These are phyloP conservation scores for Theocolax elegans DNA, from an alignment of 1,140 invertebrate species.

Conservation along the genomic window DNA sequence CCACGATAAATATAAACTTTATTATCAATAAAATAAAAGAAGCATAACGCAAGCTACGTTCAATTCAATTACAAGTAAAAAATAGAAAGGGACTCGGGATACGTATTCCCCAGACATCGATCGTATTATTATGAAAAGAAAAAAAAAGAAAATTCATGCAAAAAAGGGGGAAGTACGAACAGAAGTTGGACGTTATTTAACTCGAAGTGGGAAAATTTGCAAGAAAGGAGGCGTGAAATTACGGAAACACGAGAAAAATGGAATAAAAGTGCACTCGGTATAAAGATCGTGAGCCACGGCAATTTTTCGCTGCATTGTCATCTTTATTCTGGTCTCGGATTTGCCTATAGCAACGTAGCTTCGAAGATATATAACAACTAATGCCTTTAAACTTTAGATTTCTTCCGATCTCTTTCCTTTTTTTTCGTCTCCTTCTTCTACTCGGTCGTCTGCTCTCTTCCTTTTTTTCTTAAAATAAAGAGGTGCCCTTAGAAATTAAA, in stretches of 20 bases:
- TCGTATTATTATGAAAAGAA: too few relatives aligned
- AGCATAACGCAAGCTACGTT: too few relatives aligned
- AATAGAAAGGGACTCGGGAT: too few relatives aligned
- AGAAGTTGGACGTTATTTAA: too few relatives aligned
- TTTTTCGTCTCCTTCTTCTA: background rate
- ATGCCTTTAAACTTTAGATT: background rate
- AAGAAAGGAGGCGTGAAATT: background rate
- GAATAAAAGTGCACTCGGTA: background rate
- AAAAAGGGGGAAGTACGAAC: too few relatives aligned
- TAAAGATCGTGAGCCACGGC: constrained; percentile 33
- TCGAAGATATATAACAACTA: background rate
- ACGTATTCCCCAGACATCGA: too few relatives aligned
- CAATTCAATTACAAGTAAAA: too few relatives aligned
- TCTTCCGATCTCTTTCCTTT: background rate
- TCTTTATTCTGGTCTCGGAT: constrained; percentile 50
- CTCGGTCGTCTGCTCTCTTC: background rate
- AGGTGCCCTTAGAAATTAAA: background rate
- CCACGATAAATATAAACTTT: too few relatives aligned
- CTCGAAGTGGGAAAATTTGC: too few relatives aligned
- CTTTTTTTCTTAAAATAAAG: background rate
- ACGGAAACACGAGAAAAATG: background rate
- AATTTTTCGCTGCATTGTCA: constrained; percentile 51
- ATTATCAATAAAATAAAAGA: too few relatives aligned
- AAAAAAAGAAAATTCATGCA: background rate
- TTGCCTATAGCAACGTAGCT: constrained; percentile 43